Percentiles rank a stretch among this genome's conserved stretches.
These are phyloP conservation scores for Ethmia dodecea DNA, from an alignment of 2,888 invertebrate species.

Conservation along the genomic window DNA sequence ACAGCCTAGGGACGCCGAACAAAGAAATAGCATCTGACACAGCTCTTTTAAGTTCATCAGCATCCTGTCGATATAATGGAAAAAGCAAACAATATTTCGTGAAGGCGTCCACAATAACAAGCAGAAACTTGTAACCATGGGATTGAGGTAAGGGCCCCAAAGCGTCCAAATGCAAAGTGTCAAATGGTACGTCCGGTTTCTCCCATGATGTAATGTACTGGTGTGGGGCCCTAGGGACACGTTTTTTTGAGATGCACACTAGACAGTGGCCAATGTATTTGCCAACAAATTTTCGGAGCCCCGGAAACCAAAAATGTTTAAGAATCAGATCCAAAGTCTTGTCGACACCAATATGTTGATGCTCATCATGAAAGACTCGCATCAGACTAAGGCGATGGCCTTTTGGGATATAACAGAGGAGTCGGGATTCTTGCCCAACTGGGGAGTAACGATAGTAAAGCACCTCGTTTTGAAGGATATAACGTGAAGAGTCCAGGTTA, in stretches of 20 bases:
- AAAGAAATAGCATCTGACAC: constrained; percentile 11
- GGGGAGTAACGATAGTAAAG: constrained; percentile 12
- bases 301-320: constrained; percentile 43
- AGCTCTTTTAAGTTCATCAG: constrained; percentile 8
- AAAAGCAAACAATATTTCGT: constrained; percentile 35
- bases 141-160: constrained; percentile 37
- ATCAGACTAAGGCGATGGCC: constrained; percentile 11
- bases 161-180: constrained; percentile 43
- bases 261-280: not conserved
- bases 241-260: not conserved
- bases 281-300: not conserved
- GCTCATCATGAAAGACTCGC: constrained; percentile 6
- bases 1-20: constrained; percentile 13
- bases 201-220: constrained; percentile 34
- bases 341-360: constrained; percentile 34
- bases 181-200: constrained; percentile 34
- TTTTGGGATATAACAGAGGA: constrained; percentile 20
- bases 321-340: constrained; percentile 28
- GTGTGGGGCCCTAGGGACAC: not conserved
- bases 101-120: constrained; percentile 36
- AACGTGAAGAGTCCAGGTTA: constrained; percentile 15
- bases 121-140: constrained; percentile 27
- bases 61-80: constrained; percentile 20
- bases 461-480: constrained; percentile 11
- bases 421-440: too few species aligned